phyloP scores from a whole-genome alignment of 2,113 vertebrate species.

The Illadopsis cleaveri region DNA sequence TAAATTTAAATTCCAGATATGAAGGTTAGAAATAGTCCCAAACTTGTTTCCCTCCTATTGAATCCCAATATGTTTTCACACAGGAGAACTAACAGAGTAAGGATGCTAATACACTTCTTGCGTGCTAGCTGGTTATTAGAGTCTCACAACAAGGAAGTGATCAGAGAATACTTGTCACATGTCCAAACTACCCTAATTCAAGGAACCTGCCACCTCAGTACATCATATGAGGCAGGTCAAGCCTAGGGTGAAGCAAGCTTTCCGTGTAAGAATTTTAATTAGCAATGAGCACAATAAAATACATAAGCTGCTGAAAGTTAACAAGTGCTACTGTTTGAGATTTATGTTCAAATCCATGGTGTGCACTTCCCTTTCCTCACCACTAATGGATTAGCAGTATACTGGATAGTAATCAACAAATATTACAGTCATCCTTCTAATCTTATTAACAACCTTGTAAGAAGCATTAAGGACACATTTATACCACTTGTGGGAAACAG shows the following conservation, averaged over 20 bases:
- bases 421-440: conserved; percentile 72
- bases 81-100: conserved; percentile 67
- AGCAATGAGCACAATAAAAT: conserved; percentile 69
- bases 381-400: conserved; percentile 18
- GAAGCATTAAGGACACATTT: conserved; percentile 76
- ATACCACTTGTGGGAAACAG: conserved; percentile 68
- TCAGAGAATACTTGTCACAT: conserved; percentile 78
- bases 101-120: conserved; percentile 68
- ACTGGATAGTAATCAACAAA: conserved; percentile 67
- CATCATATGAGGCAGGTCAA: conserved; percentile 68
- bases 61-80: conserved; percentile 69
- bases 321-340: conserved; percentile 76
- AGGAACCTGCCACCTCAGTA: conserved; percentile 55
- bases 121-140: conserved; percentile 79
- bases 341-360: conserved; percentile 61
- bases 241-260: conserved; percentile 56
- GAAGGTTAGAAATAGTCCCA: not conserved
- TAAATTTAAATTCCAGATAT: not conserved
- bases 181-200: conserved; percentile 63
- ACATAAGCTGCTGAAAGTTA: conserved; percentile 69
- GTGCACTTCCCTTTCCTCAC: conserved; percentile 48
- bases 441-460: conserved; percentile 69
- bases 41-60: conserved; percentile 4
- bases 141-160: conserved; percentile 52
- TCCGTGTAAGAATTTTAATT: conserved; percentile 78